Percentiles rank a stretch among this genome's conserved stretches.
Conservation (phyloP, 2,888 invertebrate genomes). For the Mechanitis mazaeus region DNA sequence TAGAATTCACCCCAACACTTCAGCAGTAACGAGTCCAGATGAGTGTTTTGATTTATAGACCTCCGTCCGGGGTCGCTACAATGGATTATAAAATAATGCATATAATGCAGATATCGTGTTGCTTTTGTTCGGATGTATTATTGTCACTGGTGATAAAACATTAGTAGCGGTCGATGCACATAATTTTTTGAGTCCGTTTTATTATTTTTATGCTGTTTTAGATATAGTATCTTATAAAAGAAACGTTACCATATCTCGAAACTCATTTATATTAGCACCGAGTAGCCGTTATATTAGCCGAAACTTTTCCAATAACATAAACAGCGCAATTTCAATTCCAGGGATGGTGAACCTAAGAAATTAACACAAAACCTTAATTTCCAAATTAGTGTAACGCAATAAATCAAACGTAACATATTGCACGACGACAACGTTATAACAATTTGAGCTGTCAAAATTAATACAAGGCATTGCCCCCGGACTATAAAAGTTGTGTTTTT, state of each 20-base stretch:
- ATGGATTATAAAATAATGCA: constrained; percentile 55
- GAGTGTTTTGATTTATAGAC: constrained; percentile 65
- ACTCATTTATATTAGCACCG: no score
- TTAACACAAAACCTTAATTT: constrained; percentile 16
- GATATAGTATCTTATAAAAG: background rate
- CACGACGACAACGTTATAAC: constrained; percentile 42
- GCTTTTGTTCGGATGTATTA: constrained; percentile 28
- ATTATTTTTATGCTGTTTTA: background rate
- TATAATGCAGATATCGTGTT: constrained; percentile 53
- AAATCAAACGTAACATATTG: constrained; percentile 36
- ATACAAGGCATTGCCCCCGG: constrained; percentile 46
- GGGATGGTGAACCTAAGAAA: constrained; percentile 11
- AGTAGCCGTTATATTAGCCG: background rate
- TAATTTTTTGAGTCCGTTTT: background rate
- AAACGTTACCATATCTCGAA: background rate
- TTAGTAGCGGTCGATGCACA: background rate
- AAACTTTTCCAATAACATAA: background rate
- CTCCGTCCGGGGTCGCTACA: constrained; percentile 46
- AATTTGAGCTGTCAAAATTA: constrained; percentile 63
- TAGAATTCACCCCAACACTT: constrained; percentile 40
- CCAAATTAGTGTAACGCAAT: constrained; percentile 24
- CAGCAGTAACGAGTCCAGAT: constrained; percentile 66
- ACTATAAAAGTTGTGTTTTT: constrained; percentile 28
- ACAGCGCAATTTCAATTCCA: constrained; percentile 7
- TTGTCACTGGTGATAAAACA: constrained; percentile 4